These are phyloP conservation scores for Cololabis saira DNA, from an alignment of 2,113 vertebrate genomes.

Conservation along the genomic window DNA sequence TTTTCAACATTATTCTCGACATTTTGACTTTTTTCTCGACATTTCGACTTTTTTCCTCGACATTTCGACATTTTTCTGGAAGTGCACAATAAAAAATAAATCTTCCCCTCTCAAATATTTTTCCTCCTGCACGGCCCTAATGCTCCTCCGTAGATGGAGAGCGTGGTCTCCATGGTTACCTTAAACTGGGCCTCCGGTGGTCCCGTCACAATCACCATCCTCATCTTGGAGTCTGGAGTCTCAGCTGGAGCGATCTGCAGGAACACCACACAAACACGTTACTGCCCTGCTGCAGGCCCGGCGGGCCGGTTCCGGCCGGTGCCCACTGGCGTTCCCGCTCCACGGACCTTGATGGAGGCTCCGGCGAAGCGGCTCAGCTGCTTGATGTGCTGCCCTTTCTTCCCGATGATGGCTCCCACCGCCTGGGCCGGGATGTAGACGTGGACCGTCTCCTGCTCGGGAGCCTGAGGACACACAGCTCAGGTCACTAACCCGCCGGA, in stretches of 20 bases:
- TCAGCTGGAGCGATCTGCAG: conserved; percentile 93
- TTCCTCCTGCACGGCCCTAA: no score
- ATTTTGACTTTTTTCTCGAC: no score
- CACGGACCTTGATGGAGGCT: conserved; percentile 92
- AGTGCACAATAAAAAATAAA: no score
- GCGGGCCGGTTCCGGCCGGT: no score
- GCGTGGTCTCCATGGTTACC: conserved; percentile 72
- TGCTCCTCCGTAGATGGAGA: no score
- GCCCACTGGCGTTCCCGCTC: no score
- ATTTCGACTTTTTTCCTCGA: no score
- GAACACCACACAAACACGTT: neutral
- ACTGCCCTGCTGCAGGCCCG: neutral
- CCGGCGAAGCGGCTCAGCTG: conserved; percentile 95
- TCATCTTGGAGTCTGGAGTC: conserved; percentile 91
- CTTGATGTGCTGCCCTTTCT: conserved; percentile 97
- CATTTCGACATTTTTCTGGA: no score
- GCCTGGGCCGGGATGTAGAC: conserved; percentile 97
- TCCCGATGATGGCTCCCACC: conserved; percentile 94
- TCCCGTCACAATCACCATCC: conserved; percentile 95
- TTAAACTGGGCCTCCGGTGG: conserved; percentile 97
- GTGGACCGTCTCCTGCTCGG: conserved; percentile 94
- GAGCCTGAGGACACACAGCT: conserved; percentile 73
- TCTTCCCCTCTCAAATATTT: no score
- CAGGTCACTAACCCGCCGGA: neutral
- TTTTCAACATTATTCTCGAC: no score